Evolutionary conservation across 2,797 vertebrate genomes (phyloP).

Genomic region (Graptemys geographica): DNA sequence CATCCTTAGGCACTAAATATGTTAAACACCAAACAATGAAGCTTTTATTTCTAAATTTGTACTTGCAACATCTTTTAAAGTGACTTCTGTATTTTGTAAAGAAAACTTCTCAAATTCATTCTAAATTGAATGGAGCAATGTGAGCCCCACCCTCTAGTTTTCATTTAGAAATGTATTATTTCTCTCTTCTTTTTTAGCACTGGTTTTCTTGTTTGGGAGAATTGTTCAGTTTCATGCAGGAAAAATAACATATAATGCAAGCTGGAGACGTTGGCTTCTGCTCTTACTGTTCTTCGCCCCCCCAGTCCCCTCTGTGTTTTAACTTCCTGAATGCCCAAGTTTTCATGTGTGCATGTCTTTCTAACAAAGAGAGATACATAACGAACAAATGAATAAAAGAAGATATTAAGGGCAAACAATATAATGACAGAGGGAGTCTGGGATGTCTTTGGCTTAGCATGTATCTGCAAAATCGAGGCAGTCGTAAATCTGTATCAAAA

Average conservation of each 20-base stretch:
- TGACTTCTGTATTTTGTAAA: not conserved
- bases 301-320: not conserved
- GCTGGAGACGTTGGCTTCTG: slow-evolving; percentile 14
- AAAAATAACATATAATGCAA: not conserved
- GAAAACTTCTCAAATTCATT: slow-evolving; percentile 4
- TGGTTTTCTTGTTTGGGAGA: not conserved
- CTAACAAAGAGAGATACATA: slow-evolving; percentile 42
- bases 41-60: slow-evolving; percentile 10
- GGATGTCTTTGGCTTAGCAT: slow-evolving; percentile 36
- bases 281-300: not conserved
- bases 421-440: slow-evolving; percentile 48
- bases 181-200: not conserved
- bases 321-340: slow-evolving; percentile 2
- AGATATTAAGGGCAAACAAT: slow-evolving; percentile 58
- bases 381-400: slow-evolving; percentile 55
- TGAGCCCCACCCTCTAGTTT: not conserved
- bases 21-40: not conserved
- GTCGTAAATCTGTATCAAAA: slow-evolving; percentile 75
- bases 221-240: not conserved
- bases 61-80: not conserved
- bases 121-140: not conserved
- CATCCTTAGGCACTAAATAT: not conserved
- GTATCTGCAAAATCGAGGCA: slow-evolving; percentile 41
- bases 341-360: not conserved
- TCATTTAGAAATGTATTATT: not conserved